A percentile compares a stretch with the other conserved stretches of the same genome.
phyloP scores from a whole-genome alignment of 1,140 invertebrate genomes.

The Zophobas morio region DNA sequence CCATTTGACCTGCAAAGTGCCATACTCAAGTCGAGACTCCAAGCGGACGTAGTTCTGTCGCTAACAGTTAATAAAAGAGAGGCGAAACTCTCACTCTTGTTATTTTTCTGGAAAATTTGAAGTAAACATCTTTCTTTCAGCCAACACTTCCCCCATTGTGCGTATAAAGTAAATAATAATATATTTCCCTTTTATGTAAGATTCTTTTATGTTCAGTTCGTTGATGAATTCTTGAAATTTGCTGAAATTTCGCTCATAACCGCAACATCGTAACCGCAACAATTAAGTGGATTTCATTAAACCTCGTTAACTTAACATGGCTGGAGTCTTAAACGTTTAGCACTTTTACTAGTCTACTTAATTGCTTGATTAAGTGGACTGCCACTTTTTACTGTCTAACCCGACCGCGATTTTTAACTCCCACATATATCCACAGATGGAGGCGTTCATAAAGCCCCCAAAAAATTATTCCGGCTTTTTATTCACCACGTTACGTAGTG shows the following conservation, averaged over 20 bases:
- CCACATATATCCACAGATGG: neutral
- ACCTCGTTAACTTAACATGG: constrained; percentile 11
- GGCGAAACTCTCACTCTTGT: constrained; percentile 32
- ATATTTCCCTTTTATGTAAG: constrained; percentile 16
- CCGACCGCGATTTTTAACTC: neutral
- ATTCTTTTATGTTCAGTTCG: constrained; percentile 12
- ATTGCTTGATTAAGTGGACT: constrained; percentile 14
- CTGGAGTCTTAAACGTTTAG: constrained; percentile 1
- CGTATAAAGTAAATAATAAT: constrained; percentile 32
- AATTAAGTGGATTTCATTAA: constrained; percentile 31
- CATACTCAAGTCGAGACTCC: constrained; percentile 30
- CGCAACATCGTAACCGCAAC: constrained; percentile 6
- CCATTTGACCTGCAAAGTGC: constrained; percentile 37
- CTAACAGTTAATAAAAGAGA: constrained; percentile 41
- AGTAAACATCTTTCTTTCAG: constrained; percentile 33
- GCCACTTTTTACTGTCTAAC: constrained; percentile 15
- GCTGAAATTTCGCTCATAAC: constrained; percentile 3
- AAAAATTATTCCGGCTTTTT: constrained; percentile 44
- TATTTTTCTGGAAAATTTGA: constrained; percentile 32
- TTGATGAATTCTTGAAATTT: constrained; percentile 29
- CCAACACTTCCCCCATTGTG: constrained; percentile 24
- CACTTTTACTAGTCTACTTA: constrained; percentile 15
- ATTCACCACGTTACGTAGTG: constrained; percentile 43
- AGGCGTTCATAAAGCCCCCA: constrained; percentile 19
- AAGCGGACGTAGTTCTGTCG: constrained; percentile 27